These are phyloP conservation scores for Lochmaea capreae DNA, from an alignment of 2,888 invertebrate genomes.

Conservation along the genomic window DNA sequence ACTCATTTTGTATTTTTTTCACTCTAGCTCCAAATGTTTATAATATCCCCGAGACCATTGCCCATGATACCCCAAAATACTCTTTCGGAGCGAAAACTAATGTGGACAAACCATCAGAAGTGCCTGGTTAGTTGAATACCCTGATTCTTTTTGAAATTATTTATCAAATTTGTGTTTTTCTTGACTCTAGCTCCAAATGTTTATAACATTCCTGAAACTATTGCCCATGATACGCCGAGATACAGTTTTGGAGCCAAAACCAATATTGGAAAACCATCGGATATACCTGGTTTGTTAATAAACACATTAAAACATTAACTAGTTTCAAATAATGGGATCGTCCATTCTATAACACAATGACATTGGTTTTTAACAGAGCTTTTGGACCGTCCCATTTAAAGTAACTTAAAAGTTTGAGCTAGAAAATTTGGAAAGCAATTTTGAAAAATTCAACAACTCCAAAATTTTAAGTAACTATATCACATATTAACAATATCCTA, in stretches of 20 bases:
- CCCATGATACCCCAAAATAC: constrained; percentile 71
- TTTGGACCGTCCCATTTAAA: too few species aligned
- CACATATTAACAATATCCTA: background rate
- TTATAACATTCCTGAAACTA: constrained; percentile 68
- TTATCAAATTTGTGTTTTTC: constrained; percentile 6
- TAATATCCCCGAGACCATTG: constrained; percentile 66
- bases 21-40: constrained; percentile 67
- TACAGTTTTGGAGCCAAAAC: constrained; percentile 77
- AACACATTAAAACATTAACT: background rate
- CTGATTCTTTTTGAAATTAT: background rate
- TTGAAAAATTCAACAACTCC: background rate
- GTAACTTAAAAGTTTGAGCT: too few species aligned
- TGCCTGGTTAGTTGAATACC: constrained; percentile 70
- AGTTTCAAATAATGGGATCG: background rate
- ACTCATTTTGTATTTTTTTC: background rate
- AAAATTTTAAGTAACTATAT: background rate
- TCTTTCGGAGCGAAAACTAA: constrained; percentile 77
- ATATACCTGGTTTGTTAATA: constrained; percentile 4
- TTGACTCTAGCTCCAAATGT: constrained; percentile 57
- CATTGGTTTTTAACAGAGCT: too few species aligned
- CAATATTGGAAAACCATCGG: constrained; percentile 66
- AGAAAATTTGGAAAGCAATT: too few species aligned
- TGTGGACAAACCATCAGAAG: constrained; percentile 70
- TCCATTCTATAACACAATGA: background rate
- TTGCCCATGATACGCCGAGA: constrained; percentile 70